phyloP scores from a whole-genome alignment of 2,797 vertebrate species.

The Lacerta bilineata region DNA sequence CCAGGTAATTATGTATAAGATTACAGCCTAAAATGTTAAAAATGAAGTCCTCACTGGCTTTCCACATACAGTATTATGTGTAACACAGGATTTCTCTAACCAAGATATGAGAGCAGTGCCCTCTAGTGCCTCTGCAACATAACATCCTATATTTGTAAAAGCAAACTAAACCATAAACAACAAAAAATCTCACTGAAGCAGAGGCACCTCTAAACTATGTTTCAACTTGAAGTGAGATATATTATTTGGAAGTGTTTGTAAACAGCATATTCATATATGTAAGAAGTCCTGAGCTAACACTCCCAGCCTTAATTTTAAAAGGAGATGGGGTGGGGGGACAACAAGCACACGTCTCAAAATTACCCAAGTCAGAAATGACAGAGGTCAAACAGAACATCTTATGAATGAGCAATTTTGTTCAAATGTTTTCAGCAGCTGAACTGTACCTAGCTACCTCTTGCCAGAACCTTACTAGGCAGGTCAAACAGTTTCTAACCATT shows the following conservation, averaged over 20 bases:
- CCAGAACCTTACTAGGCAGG: not conserved
- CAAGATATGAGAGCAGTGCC: slow-evolving; percentile 26
- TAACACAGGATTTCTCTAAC: not conserved
- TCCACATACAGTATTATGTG: not conserved
- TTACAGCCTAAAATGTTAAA: not conserved
- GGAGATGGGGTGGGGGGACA: not conserved
- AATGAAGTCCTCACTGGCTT: not conserved
- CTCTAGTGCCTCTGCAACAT: slow-evolving; percentile 24
- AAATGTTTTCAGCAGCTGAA: not conserved
- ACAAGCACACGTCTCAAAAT: not conserved
- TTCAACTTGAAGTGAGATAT: not conserved
- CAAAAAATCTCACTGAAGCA: not conserved
- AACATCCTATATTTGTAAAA: not conserved
- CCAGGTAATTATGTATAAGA: too few species aligned
- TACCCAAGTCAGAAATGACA: not conserved
- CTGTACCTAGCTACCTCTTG: not conserved
- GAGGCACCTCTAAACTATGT: not conserved
- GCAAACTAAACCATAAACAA: not conserved
- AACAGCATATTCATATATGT: not conserved
- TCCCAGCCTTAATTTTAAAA: not conserved
- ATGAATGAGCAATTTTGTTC: not conserved
- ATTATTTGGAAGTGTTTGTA: not conserved
- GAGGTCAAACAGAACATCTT: not conserved
- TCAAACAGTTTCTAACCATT: not conserved
- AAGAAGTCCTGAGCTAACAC: not conserved